Conservation (phyloP, 2,113 vertebrate genomes). For the Siniperca chuatsi region DNA sequence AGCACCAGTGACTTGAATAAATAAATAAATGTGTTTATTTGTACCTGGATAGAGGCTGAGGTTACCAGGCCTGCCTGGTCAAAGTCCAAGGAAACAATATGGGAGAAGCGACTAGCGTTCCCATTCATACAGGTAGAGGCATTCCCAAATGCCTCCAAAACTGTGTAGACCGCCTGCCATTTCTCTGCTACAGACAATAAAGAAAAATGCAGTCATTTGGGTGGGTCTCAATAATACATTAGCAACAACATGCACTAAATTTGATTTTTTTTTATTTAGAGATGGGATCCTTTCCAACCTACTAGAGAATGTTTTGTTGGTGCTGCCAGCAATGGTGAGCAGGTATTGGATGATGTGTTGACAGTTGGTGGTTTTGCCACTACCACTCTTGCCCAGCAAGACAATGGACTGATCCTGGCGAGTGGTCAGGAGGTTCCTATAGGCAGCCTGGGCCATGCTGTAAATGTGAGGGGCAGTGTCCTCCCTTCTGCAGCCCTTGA, state of each 20-base stretch:
- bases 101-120: conserved; percentile 95
- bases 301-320: conserved; percentile 93
- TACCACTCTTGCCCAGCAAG: conserved; percentile 92
- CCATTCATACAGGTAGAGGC: conserved; percentile 90
- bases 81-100: conserved; percentile 96
- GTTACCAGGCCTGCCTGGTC: conserved; percentile 97
- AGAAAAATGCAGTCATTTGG: background rate
- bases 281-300: conserved; percentile 44
- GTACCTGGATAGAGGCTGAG: conserved; percentile 95
- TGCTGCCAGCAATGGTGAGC: conserved; percentile 89
- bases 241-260: background rate
- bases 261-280: background rate
- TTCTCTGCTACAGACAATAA: conserved; percentile 87
- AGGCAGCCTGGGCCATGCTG: conserved; percentile 92
- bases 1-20: background rate
- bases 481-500: conserved; percentile 94
- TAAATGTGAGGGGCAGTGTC: conserved; percentile 95
- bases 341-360: conserved; percentile 97
- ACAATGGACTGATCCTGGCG: conserved; percentile 95
- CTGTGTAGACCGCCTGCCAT: conserved; percentile 95
- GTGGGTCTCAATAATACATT: background rate
- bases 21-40: background rate
- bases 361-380: conserved; percentile 95
- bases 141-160: conserved; percentile 97
- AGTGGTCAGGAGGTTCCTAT: conserved; percentile 93